Conservation (phyloP, 2,888 invertebrate species). For the Parapristionchus giblindavisi region DNA sequence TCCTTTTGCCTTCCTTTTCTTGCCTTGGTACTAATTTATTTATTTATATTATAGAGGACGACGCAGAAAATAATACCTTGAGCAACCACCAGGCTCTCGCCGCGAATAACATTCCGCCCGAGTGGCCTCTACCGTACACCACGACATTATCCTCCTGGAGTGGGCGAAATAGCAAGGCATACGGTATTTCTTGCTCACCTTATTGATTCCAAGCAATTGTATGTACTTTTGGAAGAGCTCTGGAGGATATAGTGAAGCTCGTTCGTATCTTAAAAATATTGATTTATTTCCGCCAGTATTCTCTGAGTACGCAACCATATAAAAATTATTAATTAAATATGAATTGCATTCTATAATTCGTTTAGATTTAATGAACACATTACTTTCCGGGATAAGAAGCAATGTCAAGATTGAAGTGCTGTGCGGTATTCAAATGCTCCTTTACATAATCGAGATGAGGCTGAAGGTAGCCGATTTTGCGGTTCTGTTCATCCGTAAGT, state of each 20-base stretch:
- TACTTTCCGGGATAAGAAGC: conserved; percentile 24
- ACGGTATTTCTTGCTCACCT: too few relatives aligned
- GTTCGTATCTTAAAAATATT: conserved; percentile 13
- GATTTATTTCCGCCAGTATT: too few relatives aligned
- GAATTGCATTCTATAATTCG: too few relatives aligned
- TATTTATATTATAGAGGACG: not conserved
- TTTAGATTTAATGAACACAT: not conserved
- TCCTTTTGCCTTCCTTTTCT: too few relatives aligned
- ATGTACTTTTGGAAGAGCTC: conserved; percentile 10
- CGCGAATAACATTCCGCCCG: conserved; percentile 62
- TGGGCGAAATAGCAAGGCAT: too few relatives aligned
- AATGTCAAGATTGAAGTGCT: conserved; percentile 28
- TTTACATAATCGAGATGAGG: not conserved
- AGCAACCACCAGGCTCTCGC: conserved; percentile 62
- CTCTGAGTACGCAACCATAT: too few relatives aligned
- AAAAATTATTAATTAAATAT: too few relatives aligned
- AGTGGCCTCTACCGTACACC: conserved; percentile 60
- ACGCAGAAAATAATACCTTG: conserved; percentile 43
- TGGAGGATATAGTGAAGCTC: conserved; percentile 14
- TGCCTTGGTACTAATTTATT: too few relatives aligned
- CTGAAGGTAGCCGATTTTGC: not conserved
- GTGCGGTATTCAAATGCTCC: conserved; percentile 3
- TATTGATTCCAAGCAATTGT: too few relatives aligned
- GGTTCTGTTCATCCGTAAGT: too few relatives aligned
- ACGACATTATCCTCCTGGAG: conserved; percentile 45